Evolutionary conservation across 2,113 vertebrate genomes (phyloP), one percentile per base, ranked within the genome.

Genomic region (Bufo bufo): DNA sequence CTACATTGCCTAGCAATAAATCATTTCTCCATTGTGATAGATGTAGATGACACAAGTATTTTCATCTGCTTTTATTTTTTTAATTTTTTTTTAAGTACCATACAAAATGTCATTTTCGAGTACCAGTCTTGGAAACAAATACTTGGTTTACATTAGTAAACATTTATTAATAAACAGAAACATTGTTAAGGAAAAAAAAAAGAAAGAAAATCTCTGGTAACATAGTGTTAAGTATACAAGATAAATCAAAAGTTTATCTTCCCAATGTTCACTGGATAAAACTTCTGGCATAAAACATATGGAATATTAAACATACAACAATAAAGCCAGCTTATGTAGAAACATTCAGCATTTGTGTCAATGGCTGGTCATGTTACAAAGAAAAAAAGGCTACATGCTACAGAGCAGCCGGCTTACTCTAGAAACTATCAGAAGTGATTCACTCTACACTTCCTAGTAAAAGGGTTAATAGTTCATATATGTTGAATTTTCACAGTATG

Each of bases 91-190:
- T 93, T 88, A 94, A 96, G 93, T 96, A 96, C 93, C 92, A 90
- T 95, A 96, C 93, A 95, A 95, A 95, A 94, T 88, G 23, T 74
- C 45, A 43, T 80, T 89, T 93, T 93, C 93, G 93, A 95, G 95
- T 95, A 96, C 95, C 94, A 94, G 93, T 66, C 72, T 93, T 91
- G 90, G 90, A 93, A 90, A 94, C 92, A 95, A 95, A 96, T 92
- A 94, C 91, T 86, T 94, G 91, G 93, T 91, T 93, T 91, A 87
- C 92, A 90, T 92, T 91, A 91, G 92, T 92, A 92, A 93, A 94
- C 92, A 85, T 89, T 91, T 90, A 52, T 50, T 69, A 54, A 65
- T 59, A 72, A 87, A 80, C 77, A 80, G 59, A 47, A 86, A 75
- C 45, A 75, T 56, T 56, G 45, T 77, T 77, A 88, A 88, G 49